Conservation (phyloP, 2,113 vertebrate genomes). For the Clupea harengus region DNA sequence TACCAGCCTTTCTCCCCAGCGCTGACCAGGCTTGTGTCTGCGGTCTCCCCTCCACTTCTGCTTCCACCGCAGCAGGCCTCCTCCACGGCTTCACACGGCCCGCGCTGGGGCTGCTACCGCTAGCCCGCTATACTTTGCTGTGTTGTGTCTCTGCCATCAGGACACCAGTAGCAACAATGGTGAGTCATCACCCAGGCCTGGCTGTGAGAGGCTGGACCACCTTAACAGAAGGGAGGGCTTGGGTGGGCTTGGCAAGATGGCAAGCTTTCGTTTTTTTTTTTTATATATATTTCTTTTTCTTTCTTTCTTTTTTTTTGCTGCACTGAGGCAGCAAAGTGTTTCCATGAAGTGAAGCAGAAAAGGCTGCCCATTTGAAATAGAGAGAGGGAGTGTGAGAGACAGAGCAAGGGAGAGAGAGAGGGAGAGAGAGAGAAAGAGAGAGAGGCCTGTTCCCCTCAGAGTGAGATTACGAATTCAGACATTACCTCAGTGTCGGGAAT, state of each 20-base stretch:
- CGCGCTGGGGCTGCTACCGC: not conserved
- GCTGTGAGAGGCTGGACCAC: not conserved
- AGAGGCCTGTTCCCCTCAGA: conserved; percentile 28
- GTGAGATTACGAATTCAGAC: conserved; percentile 52
- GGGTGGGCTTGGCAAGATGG: conserved; percentile 6
- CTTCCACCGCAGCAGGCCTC: conserved; percentile 17
- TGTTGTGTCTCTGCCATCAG: not conserved
- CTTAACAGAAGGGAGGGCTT: not conserved
- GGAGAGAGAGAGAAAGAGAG: not conserved
- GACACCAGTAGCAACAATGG: not conserved
- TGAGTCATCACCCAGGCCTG: not conserved
- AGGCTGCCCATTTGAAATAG: conserved; percentile 31
- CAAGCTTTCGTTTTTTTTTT: not conserved
- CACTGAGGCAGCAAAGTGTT: conserved; percentile 31
- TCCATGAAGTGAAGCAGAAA: conserved; percentile 34
- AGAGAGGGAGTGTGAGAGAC: not conserved
- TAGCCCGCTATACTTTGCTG: not conserved
- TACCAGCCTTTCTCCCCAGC: conserved; percentile 42
- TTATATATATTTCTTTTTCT: conserved; percentile 30
- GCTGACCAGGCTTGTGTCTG: conserved; percentile 54
- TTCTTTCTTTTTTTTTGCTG: conserved; percentile 15
- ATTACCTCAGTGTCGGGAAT: conserved; percentile 45
- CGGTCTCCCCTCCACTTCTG: conserved; percentile 38
- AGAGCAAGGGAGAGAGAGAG: not conserved
- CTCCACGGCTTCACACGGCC: not conserved